Evolutionary conservation across 37 sponge, comb jelly and placozoan species (phyloP), one percentile per base, ranked within the genome.

Genomic region (Hormiphora californensis): DNA sequence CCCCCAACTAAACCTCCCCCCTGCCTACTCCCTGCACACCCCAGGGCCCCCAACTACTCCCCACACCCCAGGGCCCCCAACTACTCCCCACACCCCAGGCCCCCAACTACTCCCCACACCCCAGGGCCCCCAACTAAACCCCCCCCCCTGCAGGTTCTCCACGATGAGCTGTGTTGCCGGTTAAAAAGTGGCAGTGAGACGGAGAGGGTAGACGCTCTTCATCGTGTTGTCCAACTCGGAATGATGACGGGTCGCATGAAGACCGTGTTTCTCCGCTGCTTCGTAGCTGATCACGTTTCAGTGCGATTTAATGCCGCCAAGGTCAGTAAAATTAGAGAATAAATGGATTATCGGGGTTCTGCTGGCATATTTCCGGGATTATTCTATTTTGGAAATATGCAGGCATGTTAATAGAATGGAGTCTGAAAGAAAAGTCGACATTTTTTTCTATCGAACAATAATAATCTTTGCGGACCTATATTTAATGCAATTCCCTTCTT

Each of bases 221-320:
- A 51, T 81, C 85, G 92, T 81, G 63, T 94, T 2, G 54, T 63
- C 35, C 68, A 90, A 35, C 86, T 96, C 34, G n/a, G 86, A 1
- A 88, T 96, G 54, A 93, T 96, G 96, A 96, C 96, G 0, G 73
- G 90, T 3, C 87, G 90, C 54, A 55, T 96, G 46, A 87, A 92
- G 32, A 88, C 94, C 19, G 57, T 69, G 53, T 96, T 92, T 57
- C 91, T 96, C 39, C 28, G 88, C 37, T 94, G 93, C 53, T 92
- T 96, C 86, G 65, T 39, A 21, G 94, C 91, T 53, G 89, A 92
- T 15, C 91, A 94, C 88, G 86, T 90, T 34, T 92, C 93, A 51
- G 89, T 96, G 30, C 41, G 78, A n/a, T 88, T 91, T 1, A 89
- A 91, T 41, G 90, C 96, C 25, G 87, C 89, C 23, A 81, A 89